Conservation (phyloP, 2,888 invertebrate genomes). For the Spilosoma lubricipeda region DNA sequence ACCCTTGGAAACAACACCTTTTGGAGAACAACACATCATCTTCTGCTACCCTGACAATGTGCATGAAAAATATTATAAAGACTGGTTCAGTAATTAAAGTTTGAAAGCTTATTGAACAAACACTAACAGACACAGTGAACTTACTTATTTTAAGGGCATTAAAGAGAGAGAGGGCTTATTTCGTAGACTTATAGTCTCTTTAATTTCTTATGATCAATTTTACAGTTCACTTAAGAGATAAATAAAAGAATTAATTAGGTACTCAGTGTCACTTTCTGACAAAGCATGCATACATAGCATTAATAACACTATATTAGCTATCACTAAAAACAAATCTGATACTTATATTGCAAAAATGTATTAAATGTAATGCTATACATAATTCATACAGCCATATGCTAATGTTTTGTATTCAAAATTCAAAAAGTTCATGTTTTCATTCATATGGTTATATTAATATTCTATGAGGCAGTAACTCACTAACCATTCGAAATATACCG, state of each 20-base stretch:
- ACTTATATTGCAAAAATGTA: neutral
- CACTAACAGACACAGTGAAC: neutral
- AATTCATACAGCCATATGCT: neutral
- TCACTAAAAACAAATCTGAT: too few species aligned
- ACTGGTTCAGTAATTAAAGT: neutral
- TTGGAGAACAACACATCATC: too few species aligned
- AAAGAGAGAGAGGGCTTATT: too few species aligned
- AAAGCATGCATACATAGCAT: too few species aligned
- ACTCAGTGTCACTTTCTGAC: neutral
- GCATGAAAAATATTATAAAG: too few species aligned
- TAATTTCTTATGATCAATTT: too few species aligned
- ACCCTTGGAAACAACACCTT: too few species aligned
- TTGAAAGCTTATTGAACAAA: neutral
- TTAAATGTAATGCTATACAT: neutral
- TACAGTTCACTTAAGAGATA: too few species aligned
- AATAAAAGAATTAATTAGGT: neutral
- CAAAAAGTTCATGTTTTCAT: slow-evolving; percentile 15
- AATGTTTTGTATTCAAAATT: slow-evolving; percentile 6
- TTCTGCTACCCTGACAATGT: too few species aligned
- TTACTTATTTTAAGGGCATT: too few species aligned
- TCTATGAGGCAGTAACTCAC: slow-evolving; percentile 14
- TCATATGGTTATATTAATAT: slow-evolving; percentile 21
- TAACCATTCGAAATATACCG: slow-evolving; percentile 6
- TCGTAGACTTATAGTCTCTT: too few species aligned
- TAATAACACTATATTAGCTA: too few species aligned